Base-by-base conservation (phyloP, 2,113 vertebrate species). In the Heloderma charlesbogerti region DNA sequence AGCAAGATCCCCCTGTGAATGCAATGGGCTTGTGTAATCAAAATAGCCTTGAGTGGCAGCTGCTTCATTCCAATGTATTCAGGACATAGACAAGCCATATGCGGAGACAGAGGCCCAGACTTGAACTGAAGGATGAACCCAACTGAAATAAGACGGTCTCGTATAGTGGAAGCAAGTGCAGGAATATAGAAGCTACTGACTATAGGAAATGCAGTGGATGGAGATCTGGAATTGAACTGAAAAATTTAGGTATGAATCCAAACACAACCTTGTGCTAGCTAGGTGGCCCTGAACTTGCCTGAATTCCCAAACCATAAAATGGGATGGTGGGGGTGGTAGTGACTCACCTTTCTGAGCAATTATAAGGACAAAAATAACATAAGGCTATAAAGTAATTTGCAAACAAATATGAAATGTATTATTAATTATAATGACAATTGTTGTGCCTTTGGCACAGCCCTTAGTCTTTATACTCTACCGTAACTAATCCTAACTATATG, bases 41-140 rank as follows among this genome's bases (percentile, higher is more conserved):
- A 81, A 88, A 88, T 81, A 88, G 77, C 77, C 77, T 71, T 69
- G 77, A 66, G 31, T 81, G 63, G 77, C 87, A 88, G 60, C 60
- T 88, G 87, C 45, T 88, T 88, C 77, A 81, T 88, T 88, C 87
- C 87, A 81, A 67, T 48, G 45, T 51, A 45, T 77, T 80, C 43
- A 69, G 34, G 78, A 90, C 45, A 43, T 67, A 67, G 15, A 43
- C 45, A 51, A 69, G 83, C 3, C 83, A 90, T 85, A 71, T 40
- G 57, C 9, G 75, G 72, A 54, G 71, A 77, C 40, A 90, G 54
- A 25, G 82, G 60, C 82, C 40, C 82, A 85, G 71, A 78, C 82
- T 51, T 75, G 71, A 85, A 48, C 82, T 85, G 81, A 51, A 85
- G 82, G 40, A 78, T n/a, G 60, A 90, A 77, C 27, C 12, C 31